Base-by-base conservation (phyloP, 1,140 invertebrate species). In the Drosophila setifemur region DNA sequence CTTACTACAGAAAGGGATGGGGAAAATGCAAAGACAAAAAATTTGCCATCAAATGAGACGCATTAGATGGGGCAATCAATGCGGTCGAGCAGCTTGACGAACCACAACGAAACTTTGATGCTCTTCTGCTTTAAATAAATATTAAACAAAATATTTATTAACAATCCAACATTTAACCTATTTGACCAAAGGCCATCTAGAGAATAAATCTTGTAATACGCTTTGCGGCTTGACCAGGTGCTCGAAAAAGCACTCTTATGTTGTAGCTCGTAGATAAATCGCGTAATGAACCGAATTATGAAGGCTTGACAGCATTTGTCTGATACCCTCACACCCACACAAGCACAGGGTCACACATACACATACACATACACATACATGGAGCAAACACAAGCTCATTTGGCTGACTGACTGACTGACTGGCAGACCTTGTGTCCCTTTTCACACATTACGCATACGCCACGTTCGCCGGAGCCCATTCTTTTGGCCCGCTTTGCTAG, bases 401-500 rank as follows among this genome's bases (percentile, higher is more conserved):
- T 42, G 42, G 11, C 14, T 44, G 31, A 47, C 40, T 21, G 55
- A 58, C 14, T 44, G 31, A 47, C 40, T 21, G 55, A 58, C 40
- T 48, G 39, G 11, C 40, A 55, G 55, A 60, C 48, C 71, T 72
- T 63, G 68, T 71, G 69, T 52, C 69, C 68, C 69, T 61, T 82
- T 75, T 79, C 57, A 68, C 66, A 74, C 44, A 78, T 83, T 85
- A 85, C 63, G 73, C 57, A 85, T 83, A 83, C 78, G 78, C 57
- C 39, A 28, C 57, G 63, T 83, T 63, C n/a, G 49, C 7, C 31
- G 29, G 49, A 35, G 31, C 40, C 29, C 50, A 48, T 39, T 47
- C 47, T 11, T 58, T 49, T 25, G 26, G 52, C 6, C 26, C 47
- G 58, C 45, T 44, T 73, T 73, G 71, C 52, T 31, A 48, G 57